Percentiles rank a stretch among this genome's conserved stretches.
phyloP scores from a whole-genome alignment of 2,797 vertebrate genomes.

The Astyanax mexicanus region DNA sequence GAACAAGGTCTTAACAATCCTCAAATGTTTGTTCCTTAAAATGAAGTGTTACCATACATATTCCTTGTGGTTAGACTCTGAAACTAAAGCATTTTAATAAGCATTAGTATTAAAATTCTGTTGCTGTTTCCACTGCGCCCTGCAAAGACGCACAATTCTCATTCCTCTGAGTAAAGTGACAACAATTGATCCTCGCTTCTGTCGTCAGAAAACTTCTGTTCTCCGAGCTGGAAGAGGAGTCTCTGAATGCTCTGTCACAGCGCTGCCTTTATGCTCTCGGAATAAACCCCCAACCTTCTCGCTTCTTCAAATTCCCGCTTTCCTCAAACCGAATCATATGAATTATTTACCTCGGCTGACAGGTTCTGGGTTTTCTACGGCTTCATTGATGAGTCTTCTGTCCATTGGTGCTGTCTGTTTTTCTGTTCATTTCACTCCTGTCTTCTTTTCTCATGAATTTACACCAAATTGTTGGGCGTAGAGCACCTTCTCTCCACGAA shows the following conservation, averaged over 20 bases:
- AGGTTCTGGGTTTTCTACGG: constrained; percentile 34
- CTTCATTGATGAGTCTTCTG: constrained; percentile 22
- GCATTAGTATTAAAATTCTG: constrained; percentile 35
- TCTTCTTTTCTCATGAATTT: constrained; percentile 5
- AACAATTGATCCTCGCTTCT: constrained; percentile 49
- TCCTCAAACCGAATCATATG: constrained; percentile 41
- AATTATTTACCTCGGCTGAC: constrained; percentile 53
- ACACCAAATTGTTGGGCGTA: constrained; percentile 4
- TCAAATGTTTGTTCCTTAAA: too few species aligned
- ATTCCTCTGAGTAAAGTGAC: constrained; percentile 47
- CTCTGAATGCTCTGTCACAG: constrained; percentile 29
- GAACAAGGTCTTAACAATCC: too few species aligned
- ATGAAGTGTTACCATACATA: too few species aligned
- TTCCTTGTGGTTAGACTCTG: constrained; percentile 17
- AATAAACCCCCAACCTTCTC: constrained; percentile 45
- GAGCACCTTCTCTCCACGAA: constrained; percentile 7
- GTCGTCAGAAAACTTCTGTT: constrained; percentile 30
- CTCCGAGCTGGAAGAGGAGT: constrained; percentile 29
- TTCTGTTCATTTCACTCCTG: constrained; percentile 19
- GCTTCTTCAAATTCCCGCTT: constrained; percentile 50
- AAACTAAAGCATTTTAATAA: constrained; percentile 39
- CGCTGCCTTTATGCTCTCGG: constrained; percentile 20
- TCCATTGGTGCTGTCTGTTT: constrained; percentile 30
- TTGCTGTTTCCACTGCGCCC: background rate
- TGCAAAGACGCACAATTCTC: constrained; percentile 32